Percentiles rank a stretch among this genome's conserved stretches.
Evolutionary conservation across 2,113 vertebrate genomes (phyloP).

Genomic region (Mus spicilegus): DNA sequence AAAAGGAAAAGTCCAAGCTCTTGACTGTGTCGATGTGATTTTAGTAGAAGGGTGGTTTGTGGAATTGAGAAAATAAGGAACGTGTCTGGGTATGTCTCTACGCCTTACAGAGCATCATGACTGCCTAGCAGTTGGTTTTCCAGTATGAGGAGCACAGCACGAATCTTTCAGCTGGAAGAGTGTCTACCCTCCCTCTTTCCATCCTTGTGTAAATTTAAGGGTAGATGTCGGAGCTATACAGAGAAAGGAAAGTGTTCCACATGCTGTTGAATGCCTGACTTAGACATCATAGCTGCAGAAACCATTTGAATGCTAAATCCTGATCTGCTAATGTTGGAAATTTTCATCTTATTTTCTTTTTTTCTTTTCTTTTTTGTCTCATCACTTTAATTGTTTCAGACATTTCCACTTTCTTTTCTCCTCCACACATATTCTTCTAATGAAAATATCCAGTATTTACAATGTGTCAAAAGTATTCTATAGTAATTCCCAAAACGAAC

Average conservation of each 20-base stretch:
- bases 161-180: not conserved
- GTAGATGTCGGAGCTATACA: not conserved
- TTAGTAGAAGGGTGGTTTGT: not conserved
- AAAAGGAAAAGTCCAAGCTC: not conserved
- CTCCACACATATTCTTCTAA: not conserved
- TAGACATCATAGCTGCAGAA: not conserved
- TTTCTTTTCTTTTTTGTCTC: not conserved
- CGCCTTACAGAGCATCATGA: not conserved
- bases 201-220: not conserved
- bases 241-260: not conserved
- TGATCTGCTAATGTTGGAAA: not conserved
- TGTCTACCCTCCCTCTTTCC: not conserved
- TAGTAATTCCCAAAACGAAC: not conserved
- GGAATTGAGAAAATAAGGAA: not conserved
- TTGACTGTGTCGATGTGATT: too few relatives aligned
- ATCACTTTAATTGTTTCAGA: constrained; percentile 18
- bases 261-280: not conserved
- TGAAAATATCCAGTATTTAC: not conserved
- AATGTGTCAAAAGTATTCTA: not conserved
- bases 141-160: not conserved
- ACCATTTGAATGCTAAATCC: not conserved
- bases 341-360: too few relatives aligned
- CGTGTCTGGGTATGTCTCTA: not conserved
- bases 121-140: not conserved
- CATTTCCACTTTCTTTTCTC: constrained; percentile 7